These are phyloP conservation scores for Amphiura filiformis DNA, from an alignment of 35 echinoderm and acorn worm genomes.

Conservation along the genomic window DNA sequence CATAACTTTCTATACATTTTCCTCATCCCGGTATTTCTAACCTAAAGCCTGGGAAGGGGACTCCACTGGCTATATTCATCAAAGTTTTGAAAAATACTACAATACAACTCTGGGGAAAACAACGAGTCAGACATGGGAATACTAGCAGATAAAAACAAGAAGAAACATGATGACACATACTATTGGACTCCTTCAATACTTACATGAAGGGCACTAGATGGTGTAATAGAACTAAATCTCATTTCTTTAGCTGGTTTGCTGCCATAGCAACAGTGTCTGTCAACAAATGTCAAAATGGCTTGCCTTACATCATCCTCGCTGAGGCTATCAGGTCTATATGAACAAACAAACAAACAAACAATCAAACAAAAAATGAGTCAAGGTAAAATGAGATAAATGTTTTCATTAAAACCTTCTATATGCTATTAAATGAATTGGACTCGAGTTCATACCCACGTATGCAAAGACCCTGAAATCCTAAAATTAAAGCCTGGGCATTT, in stretches of 20 bases:
- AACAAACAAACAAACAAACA: too few species aligned
- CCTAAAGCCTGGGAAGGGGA: too few species aligned
- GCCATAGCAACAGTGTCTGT: slow-evolving; percentile 73
- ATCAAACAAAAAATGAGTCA: too few species aligned
- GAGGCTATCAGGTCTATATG: slow-evolving; percentile 36
- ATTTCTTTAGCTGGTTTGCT: slow-evolving; percentile 58
- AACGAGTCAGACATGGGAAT: background rate
- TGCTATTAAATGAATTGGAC: background rate
- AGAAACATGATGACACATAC: too few species aligned
- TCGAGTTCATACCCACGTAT: background rate
- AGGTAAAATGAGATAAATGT: too few species aligned
- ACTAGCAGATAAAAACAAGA: too few species aligned
- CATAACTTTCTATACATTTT: too few species aligned
- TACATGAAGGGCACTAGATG: slow-evolving; percentile 64
- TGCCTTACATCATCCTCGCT: slow-evolving; percentile 51
- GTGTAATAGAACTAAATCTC: slow-evolving; percentile 47
- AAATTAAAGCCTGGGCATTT: too few species aligned
- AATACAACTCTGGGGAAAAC: background rate
- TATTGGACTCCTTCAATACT: too few species aligned
- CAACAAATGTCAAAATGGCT: slow-evolving; percentile 69
- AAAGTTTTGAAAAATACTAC: background rate
- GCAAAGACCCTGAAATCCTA: background rate
- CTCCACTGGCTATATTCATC: too few species aligned
- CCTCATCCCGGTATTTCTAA: too few species aligned
- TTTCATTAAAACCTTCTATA: too few species aligned